Percentiles rank a stretch among this genome's conserved stretches.
Evolutionary conservation across 2,797 vertebrate species (phyloP).

Genomic region (Carapus acus): DNA sequence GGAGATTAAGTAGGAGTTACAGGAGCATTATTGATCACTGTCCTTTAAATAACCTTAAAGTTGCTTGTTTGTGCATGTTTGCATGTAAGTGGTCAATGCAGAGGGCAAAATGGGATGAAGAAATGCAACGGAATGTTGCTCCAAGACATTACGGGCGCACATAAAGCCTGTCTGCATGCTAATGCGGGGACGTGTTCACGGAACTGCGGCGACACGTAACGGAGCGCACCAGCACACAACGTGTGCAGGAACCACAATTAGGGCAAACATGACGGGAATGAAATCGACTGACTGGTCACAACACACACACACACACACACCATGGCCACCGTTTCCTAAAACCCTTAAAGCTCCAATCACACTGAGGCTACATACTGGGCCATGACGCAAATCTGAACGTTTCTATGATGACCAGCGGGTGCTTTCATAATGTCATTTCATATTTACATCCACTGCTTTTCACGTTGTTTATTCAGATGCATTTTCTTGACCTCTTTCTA

Average conservation of each 20-base stretch:
- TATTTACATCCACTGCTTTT: no score
- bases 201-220: conserved; percentile 18
- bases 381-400: no score
- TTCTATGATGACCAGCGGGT: no score
- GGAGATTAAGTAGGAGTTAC: conserved; percentile 79
- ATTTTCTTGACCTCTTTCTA: no score
- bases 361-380: no score
- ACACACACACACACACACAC: no score
- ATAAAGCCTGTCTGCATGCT: conserved; percentile 27
- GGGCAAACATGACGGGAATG: no score
- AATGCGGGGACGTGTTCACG: conserved; percentile 21
- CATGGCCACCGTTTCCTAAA: no score
- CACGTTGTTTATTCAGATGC: no score
- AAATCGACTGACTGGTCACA: no score
- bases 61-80: conserved; percentile 71
- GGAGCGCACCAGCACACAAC: conserved; percentile 12
- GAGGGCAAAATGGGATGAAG: conserved; percentile 54
- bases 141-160: conserved; percentile 31
- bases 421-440: no score
- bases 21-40: conserved; percentile 78
- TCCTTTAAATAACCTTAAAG: conserved; percentile 80
- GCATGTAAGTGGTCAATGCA: conserved; percentile 60
- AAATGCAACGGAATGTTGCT: conserved; percentile 27
- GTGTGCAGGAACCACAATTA: conserved; percentile 4
- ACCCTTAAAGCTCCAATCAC: no score